Evolutionary conservation across 2,888 invertebrate genomes (phyloP).

Genomic region (Apamea epomidion): DNA sequence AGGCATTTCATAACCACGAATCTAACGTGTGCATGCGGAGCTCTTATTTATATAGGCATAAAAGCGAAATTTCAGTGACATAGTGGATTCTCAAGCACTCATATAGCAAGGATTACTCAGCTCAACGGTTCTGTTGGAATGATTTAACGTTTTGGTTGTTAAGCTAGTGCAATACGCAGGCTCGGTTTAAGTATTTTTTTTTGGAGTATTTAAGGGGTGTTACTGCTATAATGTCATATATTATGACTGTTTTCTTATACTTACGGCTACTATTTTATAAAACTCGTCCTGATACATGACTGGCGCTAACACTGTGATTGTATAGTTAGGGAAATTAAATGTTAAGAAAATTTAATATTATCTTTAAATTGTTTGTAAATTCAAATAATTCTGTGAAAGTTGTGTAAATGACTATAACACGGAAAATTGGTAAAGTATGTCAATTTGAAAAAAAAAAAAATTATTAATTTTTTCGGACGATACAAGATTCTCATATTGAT

Average conservation of each 20-base stretch:
- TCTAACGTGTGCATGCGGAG: constrained; percentile 60
- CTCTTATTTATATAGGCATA: constrained; percentile 64
- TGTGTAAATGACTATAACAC: neutral
- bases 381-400: no score
- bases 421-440: neutral
- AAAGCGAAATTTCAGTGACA: constrained; percentile 59
- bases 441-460: no score
- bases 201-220: neutral
- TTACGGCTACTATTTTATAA: neutral
- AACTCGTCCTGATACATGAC: neutral
- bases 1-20: constrained; percentile 78
- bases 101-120: constrained; percentile 67
- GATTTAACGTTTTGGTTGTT: constrained; percentile 64
- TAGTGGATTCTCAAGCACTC: constrained; percentile 57
- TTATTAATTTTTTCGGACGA: no score
- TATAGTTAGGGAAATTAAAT: neutral
- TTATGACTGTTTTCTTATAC: neutral
- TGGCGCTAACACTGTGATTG: neutral
- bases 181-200: constrained; percentile 29
- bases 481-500: neutral
- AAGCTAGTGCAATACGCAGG: constrained; percentile 55
- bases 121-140: constrained; percentile 68
- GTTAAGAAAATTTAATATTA: neutral
- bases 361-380: neutral
- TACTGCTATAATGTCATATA: neutral